Base-by-base conservation (phyloP, 2,797 vertebrate species). In the Eremophila alpestris region DNA sequence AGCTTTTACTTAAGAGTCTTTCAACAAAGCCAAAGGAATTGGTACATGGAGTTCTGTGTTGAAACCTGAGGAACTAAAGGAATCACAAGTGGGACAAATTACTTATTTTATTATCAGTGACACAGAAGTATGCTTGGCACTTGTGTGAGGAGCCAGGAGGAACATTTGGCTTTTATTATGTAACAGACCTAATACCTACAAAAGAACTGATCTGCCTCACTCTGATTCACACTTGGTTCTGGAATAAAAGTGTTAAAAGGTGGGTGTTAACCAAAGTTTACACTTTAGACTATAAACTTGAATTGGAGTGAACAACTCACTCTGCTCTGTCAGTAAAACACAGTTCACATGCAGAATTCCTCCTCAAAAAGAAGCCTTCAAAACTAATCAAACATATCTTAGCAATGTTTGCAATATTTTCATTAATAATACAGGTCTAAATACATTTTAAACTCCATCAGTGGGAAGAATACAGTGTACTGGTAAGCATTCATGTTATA, bases 111-210 rank as follows among this genome's bases (percentile, higher is more conserved):
- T 56, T 94, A 94, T 90, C 91, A 90, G 74, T 55, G 79, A 58
- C 41, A 77, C 64, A 62, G 30, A 96, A 91, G 46, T 75, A 90
- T 94, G 85, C n/a, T 82, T 0, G 10, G 70, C 80, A 91, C 80
- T 90, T 77, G 43, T 41, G 34, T 16, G 27, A 87, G 60, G 60
- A 96, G 91, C 85, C 89, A 95, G 83, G 16, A 87, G 52, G 54
- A 97, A 91, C 74, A 87, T 89, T 84, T 90, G 88, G 63, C 67
- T 94, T 94, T 91, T 84, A 91, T 94, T 94, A 76, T 27, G 1
- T 11, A 90, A 88, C 9, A 46, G 67, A 86, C n/a, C 73, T 59
- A 65, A 63, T 63, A 89, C 12, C 63, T 93, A 36, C 40, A 79
- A 49, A n/a, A 86, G 36, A 81, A 65, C 5, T 56, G 27, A 51